phyloP scores from a whole-genome alignment of 2,888 invertebrate species.

The Tipula confusa region DNA sequence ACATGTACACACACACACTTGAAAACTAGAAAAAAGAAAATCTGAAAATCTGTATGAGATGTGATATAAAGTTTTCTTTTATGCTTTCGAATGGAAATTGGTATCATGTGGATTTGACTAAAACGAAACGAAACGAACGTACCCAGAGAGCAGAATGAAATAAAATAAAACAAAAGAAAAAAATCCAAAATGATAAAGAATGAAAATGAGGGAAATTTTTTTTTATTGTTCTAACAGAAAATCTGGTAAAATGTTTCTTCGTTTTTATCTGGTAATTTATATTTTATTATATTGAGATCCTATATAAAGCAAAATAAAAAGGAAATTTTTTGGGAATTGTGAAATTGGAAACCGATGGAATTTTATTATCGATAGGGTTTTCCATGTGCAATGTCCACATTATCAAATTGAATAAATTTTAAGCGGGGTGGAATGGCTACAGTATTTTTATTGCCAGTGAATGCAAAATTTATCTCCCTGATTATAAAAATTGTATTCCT shows the following conservation, averaged over 20 bases:
- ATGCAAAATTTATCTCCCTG: too few relatives aligned
- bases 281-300: slow-evolving; percentile 5
- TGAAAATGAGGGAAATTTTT: neutral
- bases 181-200: neutral
- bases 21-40: neutral
- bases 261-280: neutral
- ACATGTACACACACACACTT: neutral
- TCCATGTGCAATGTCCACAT: too few relatives aligned
- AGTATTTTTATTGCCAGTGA: too few relatives aligned
- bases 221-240: slow-evolving; percentile 12
- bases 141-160: too few relatives aligned
- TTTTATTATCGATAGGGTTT: too few relatives aligned
- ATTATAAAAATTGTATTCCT: too few relatives aligned
- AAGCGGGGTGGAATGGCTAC: too few relatives aligned
- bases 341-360: neutral
- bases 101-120: slow-evolving; percentile 12
- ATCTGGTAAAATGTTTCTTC: neutral
- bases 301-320: too few relatives aligned
- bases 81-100: neutral
- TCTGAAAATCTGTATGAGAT: neutral
- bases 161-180: neutral
- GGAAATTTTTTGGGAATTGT: neutral
- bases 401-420: too few relatives aligned
- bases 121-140: neutral
- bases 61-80: neutral